Conservation (phyloP, 2,888 invertebrate species). For the Spicauda simplicius region DNA sequence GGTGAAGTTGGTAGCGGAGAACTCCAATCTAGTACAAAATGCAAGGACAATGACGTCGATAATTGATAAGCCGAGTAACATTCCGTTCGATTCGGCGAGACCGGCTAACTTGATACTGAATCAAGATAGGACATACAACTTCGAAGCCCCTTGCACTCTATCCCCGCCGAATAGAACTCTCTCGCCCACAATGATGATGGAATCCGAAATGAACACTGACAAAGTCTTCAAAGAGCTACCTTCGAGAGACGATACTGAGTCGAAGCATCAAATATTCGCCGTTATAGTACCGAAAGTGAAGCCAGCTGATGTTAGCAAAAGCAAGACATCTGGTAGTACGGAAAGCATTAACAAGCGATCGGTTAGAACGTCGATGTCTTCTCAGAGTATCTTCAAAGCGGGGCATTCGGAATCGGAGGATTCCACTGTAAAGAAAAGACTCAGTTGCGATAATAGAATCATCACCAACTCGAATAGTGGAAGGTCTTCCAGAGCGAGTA, state of each 20-base stretch:
- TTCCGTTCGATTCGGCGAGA: conserved; percentile 52
- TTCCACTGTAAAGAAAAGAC: conserved; percentile 72
- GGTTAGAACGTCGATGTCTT: conserved; percentile 64
- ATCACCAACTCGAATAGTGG: conserved; percentile 61
- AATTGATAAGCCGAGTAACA: conserved; percentile 66
- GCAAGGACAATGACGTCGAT: conserved; percentile 61
- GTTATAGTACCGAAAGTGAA: conserved; percentile 78
- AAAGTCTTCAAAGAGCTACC: conserved; percentile 79
- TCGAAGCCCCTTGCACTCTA: conserved; percentile 71
- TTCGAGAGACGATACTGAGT: conserved; percentile 54
- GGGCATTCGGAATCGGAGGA: conserved; percentile 75
- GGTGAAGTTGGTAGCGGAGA: conserved; percentile 79
- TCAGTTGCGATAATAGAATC: conserved; percentile 78
- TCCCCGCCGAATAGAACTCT: conserved; percentile 79
- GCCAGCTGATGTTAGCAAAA: conserved; percentile 57
- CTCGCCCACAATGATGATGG: conserved; percentile 75
- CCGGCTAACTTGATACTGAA: conserved; percentile 66
- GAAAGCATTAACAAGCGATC: conserved; percentile 69
- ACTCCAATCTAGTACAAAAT: conserved; percentile 47
- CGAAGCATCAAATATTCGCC: conserved; percentile 73
- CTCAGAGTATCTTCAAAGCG: conserved; percentile 66
- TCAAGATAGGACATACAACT: conserved; percentile 59
- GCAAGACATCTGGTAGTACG: conserved; percentile 59
- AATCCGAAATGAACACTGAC: conserved; percentile 64
- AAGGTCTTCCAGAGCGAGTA: conserved; percentile 69